Base-by-base conservation (phyloP, 2,888 invertebrate species). In the Dysmachus trigonus region DNA sequence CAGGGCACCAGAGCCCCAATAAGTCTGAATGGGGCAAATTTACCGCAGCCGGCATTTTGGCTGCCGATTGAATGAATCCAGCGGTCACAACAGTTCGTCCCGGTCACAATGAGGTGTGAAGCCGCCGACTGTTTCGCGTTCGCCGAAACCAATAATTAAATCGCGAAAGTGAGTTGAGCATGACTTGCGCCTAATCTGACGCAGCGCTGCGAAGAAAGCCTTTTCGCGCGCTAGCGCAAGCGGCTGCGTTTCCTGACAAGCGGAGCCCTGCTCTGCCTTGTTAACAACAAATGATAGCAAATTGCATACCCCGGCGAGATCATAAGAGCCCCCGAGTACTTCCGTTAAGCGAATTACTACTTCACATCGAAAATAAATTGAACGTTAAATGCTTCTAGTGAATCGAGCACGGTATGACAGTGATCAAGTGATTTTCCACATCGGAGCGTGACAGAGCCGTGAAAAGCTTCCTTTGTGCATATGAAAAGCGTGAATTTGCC, bases 251-350 rank as follows among this genome's bases (percentile, higher is more conserved):
- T 79, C 79, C 79, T 79, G 47, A 51, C 47, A 51, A 47, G 79
- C 27, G 30, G 51, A 47, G 79, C 79, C 51, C 79, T 47, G 51
- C 31, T 79, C 79, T 27, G 79, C 31, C 79, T 79, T 79, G 79
- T 79, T 79, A 79, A 79, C 79, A 79, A 79, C 79, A 79, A 79
- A 79, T 79, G 79, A 79, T 79, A 51, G 79, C 79, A 79, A 79
- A 79, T 79, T 79, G 79, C 79, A 79, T 51, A n/a, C 51, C 38
- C 79, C 35, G 27, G 79, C 79, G 10, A 33, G 41, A 47, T 51
- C 79, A 79, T 51, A 79, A 79, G 79, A 79, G 41, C 51, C 79
- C 51, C 79, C 41, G 51, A 79, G 79, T 79, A 79, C 79, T 79
- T 79, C 79, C 79, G 79, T 79, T 79, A 30, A 47, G 51, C 79